These are phyloP conservation scores for Euplagia quadripunctaria DNA, from an alignment of 2,888 invertebrate genomes.

Conservation along the genomic window DNA sequence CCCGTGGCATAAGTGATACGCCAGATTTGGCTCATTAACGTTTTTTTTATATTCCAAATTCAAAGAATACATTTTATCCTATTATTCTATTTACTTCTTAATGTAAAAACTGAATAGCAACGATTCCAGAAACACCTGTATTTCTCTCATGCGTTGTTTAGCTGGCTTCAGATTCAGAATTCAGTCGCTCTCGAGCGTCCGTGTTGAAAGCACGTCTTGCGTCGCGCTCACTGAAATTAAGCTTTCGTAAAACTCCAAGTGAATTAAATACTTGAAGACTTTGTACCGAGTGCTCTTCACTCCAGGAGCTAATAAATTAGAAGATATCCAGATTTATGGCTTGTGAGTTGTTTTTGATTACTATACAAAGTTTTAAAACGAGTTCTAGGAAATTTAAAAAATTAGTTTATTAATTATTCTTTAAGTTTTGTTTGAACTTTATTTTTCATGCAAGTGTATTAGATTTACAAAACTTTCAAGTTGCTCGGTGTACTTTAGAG, in stretches of 20 bases:
- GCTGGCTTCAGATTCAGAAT: conserved; percentile 5
- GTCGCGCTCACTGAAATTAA: conserved; percentile 34
- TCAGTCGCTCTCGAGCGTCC: conserved; percentile 41
- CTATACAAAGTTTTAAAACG: neutral
- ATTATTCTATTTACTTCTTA: neutral
- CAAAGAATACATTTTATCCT: neutral
- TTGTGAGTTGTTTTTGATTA: conserved; percentile 36
- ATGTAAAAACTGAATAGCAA: neutral
- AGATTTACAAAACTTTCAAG: no score
- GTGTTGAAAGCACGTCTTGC: conserved; percentile 28
- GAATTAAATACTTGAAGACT: conserved; percentile 25
- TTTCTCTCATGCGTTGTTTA: conserved; percentile 9
- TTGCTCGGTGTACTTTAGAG: no score
- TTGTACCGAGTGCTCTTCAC: conserved; percentile 42
- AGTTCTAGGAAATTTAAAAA: neutral
- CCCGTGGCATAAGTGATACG: no score
- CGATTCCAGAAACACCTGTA: conserved; percentile 35
- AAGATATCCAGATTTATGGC: conserved; percentile 41
- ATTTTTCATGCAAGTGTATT: neutral
- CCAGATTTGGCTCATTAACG: no score
- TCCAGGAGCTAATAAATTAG: conserved; percentile 33
- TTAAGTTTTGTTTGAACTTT: neutral
- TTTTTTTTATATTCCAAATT: neutral
- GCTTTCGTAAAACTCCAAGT: conserved; percentile 32
- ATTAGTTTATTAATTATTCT: neutral